phyloP scores from a whole-genome alignment of 2,113 vertebrate genomes.

The Rhombomys opimus region DNA sequence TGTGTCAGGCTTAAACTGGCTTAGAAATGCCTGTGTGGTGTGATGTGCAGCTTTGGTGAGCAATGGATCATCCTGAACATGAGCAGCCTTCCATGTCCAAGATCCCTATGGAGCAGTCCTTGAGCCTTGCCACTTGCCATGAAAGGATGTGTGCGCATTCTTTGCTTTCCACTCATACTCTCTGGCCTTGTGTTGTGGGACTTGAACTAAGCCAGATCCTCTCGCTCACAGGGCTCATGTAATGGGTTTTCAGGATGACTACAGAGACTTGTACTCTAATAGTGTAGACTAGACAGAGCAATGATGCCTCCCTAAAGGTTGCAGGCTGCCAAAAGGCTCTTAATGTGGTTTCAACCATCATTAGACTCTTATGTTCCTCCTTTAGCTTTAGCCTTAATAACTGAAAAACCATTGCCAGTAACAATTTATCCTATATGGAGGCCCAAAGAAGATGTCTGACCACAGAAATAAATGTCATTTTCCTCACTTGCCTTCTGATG shows the following conservation, averaged over 20 bases:
- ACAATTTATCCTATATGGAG: background rate
- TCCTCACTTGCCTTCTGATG: background rate
- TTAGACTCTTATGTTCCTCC: constrained; percentile 8
- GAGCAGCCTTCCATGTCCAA: constrained; percentile 19
- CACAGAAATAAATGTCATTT: background rate
- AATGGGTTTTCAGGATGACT: background rate
- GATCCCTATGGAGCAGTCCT: constrained; percentile 42
- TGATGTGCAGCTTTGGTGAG: background rate
- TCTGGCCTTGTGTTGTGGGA: background rate
- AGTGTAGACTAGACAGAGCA: background rate
- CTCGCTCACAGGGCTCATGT: background rate
- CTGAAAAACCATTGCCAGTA: constrained; percentile 24
- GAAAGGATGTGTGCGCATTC: background rate
- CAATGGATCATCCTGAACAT: background rate
- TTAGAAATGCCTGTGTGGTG: constrained; percentile 36
- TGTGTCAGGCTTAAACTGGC: constrained; percentile 36
- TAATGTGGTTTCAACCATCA: background rate
- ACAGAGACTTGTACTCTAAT: background rate
- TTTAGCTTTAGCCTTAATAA: constrained; percentile 42
- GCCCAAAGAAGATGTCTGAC: constrained; percentile 24
- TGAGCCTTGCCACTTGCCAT: background rate
- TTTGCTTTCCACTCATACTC: background rate
- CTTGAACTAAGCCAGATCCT: background rate
- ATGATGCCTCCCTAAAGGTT: background rate
- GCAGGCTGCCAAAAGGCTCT: background rate